Percentiles rank a stretch among this genome's conserved stretches.
phyloP scores from a whole-genome alignment of 1,140 invertebrate species.

The Lordiphosa mommai region DNA sequence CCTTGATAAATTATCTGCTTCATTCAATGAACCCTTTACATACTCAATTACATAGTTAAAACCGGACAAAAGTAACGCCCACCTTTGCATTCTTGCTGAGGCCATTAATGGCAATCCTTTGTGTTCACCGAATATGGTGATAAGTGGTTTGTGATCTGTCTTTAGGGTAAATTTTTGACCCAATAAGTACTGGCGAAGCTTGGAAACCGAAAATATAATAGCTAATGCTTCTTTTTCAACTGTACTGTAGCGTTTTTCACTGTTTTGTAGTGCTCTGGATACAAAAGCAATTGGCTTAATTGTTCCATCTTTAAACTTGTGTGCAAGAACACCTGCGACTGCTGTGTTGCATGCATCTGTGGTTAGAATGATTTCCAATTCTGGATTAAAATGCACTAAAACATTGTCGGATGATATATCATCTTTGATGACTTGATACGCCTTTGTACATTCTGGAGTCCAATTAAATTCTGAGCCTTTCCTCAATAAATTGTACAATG shows the following conservation, averaged over 20 bases:
- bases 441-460: neutral
- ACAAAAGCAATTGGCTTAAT: conserved; percentile 6
- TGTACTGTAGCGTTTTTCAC: conserved; percentile 3
- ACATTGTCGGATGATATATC: no score
- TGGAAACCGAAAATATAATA: conserved; percentile 5
- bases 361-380: no score
- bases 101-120: no score
- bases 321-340: conserved; percentile 1
- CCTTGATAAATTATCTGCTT: no score
- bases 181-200: neutral
- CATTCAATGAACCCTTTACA: no score
- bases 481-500: no score
- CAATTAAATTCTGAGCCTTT: no score
- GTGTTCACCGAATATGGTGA: conserved; percentile 82
- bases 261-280: conserved; percentile 3
- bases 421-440: neutral
- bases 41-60: no score
- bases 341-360: neutral
- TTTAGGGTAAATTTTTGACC: conserved; percentile 81
- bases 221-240: conserved; percentile 3
- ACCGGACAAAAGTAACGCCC: no score
- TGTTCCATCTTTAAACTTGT: neutral
- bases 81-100: no score
- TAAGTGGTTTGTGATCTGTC: conserved; percentile 89
- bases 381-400: no score